Base-by-base conservation (phyloP, 2,113 vertebrate genomes). In the Sturnira hondurensis region DNA sequence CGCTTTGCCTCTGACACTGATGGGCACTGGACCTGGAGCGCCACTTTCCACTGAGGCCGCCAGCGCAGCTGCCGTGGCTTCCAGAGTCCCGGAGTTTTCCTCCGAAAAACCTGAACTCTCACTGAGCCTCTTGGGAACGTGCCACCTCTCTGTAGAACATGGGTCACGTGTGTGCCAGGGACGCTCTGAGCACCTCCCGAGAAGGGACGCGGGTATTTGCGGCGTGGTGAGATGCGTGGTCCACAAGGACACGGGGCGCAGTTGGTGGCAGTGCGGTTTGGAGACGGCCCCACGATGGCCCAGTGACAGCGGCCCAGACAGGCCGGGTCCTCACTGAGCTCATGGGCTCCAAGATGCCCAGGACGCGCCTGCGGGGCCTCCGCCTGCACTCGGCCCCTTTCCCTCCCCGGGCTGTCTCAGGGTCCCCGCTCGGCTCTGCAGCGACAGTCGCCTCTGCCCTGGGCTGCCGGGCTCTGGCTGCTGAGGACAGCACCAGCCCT, bases 11-110 rank as follows among this genome's bases (percentile, higher is more conserved):
- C 38, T 2, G 5, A 16, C 0, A 0, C 15, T 1, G 11, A 0
- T 4, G 3, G 41, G 10, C 0, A 0, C 15, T 33, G 11, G 2
- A 11, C 63, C 20, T 0, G 8, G n/a, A 7, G 9, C 7, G 0
- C 47, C 3, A 0, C 2, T 2, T 1, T 9, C 5, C 0, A 0
- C 11, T 2, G 1, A 6, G 15, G 3, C 38, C 26, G 0, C 3
- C 6, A 0, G 3, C 28, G 1, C 0, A 1, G 31, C 0, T 12
- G 36, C 36, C 13, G 22, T 4, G 7, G 2, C 36, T 56, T 56
- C 58, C 38, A 8, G 41, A 14, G 2, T 7, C 26, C 20, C 4
- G n/a, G 10, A 12, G 3, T 16, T 26, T 41, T 22, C 63, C 36
- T 36, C 8, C 3, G 38, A 47, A 10, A 13, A 8, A 19, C 33